Evolutionary conservation across 2,888 invertebrate species (phyloP).

Genomic region (Andrena trimmerana): DNA sequence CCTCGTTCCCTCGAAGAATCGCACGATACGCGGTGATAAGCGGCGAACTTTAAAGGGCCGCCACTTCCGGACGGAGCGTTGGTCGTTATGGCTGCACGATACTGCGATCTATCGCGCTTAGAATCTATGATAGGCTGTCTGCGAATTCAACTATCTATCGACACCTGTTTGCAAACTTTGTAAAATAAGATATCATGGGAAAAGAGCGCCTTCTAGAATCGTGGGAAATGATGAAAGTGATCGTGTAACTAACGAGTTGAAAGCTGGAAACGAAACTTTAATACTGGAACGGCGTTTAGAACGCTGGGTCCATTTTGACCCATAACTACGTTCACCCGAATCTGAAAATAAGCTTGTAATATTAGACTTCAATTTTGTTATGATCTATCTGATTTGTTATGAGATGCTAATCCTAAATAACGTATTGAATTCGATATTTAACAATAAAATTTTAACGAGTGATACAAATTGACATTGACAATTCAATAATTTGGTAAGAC

Average conservation of each 20-base stretch:
- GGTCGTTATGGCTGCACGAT: conserved; percentile 27
- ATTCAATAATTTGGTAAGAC: neutral
- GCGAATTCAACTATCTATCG: neutral
- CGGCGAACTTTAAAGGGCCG: conserved; percentile 68
- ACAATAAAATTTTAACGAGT: neutral
- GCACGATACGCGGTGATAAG: conserved; percentile 67
- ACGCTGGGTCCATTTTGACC: no score
- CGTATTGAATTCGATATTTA: no score
- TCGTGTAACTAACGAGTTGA: no score
- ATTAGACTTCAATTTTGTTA: no score
- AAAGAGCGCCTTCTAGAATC: neutral
- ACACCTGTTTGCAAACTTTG: conserved; percentile 28
- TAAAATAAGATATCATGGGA: neutral
- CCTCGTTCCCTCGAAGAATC: conserved; percentile 69
- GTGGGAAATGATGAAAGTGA: no score
- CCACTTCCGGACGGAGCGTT: conserved; percentile 58
- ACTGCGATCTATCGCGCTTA: conserved; percentile 33
- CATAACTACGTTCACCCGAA: no score
- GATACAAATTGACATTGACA: neutral
- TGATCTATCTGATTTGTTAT: no score
- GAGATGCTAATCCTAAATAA: no score
- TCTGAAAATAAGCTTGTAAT: no score
- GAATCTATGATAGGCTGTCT: conserved; percentile 13
- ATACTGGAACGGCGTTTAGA: no score
- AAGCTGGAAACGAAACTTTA: no score